phyloP scores from a whole-genome alignment of 2,113 vertebrate genomes.

The Gallinago undulata region DNA sequence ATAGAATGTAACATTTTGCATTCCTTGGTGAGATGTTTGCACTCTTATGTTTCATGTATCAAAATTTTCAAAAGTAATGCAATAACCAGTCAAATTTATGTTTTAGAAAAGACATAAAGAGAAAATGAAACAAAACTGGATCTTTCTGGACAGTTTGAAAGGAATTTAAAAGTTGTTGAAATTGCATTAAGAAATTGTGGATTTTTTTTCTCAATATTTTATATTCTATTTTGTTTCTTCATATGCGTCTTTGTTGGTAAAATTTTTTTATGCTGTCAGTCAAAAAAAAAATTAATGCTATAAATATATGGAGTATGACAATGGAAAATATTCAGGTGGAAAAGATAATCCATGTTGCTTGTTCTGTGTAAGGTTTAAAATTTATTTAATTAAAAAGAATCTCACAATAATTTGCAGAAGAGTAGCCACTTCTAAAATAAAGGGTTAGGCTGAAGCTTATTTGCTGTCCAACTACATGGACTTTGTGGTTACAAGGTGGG shows the following conservation, averaged over 20 bases:
- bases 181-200: not conserved
- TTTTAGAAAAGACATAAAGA: not conserved
- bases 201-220: not conserved
- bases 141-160: not conserved
- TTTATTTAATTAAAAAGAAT: accelerated
- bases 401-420: not conserved
- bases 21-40: not conserved
- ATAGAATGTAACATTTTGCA: not conserved
- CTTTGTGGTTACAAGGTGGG: not conserved
- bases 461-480: not conserved
- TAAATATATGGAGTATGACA: not conserved
- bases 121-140: not conserved
- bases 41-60: not conserved
- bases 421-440: not conserved
- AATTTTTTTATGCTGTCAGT: not conserved
- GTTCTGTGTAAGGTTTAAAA: not conserved
- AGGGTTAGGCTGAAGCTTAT: not conserved
- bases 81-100: not conserved
- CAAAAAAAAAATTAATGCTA: not conserved
- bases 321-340: not conserved
- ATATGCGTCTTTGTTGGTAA: not conserved
- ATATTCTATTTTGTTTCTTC: not conserved
- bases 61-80: not conserved
- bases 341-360: not conserved
- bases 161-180: not conserved